Percentiles rank a stretch among this genome's conserved stretches.
phyloP scores from a whole-genome alignment of 2,797 vertebrate genomes.

The Cuniculus paca region DNA sequence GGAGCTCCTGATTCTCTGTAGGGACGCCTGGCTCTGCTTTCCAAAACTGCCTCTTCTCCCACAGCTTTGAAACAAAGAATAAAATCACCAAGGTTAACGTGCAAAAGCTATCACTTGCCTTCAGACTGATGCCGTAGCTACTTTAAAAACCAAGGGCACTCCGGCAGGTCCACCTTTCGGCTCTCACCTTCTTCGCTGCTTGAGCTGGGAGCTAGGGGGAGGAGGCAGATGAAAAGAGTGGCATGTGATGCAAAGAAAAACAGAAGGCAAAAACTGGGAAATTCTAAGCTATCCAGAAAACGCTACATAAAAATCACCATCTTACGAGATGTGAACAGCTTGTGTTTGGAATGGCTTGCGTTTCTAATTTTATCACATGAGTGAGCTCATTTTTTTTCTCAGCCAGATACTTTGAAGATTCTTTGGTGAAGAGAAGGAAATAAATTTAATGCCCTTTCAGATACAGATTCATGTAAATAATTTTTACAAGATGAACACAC shows the following conservation, averaged over 20 bases:
- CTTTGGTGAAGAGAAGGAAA: constrained; percentile 72
- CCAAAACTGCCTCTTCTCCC: constrained; percentile 21
- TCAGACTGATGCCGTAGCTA: background rate
- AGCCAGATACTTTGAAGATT: constrained; percentile 73
- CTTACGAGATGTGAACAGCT: constrained; percentile 72
- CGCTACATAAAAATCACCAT: constrained; percentile 64
- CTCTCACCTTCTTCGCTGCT: background rate
- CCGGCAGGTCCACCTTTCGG: background rate
- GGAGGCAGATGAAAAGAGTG: background rate
- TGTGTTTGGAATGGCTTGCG: constrained; percentile 72
- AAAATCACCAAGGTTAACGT: background rate
- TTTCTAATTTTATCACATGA: constrained; percentile 79
- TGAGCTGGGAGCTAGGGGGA: background rate
- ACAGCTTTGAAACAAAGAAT: constrained; percentile 32
- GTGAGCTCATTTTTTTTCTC: constrained; percentile 20
- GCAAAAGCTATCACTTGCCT: background rate
- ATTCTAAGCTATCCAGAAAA: constrained; percentile 72
- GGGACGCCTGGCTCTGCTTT: constrained; percentile 47
- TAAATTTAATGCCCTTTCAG: constrained; percentile 62
- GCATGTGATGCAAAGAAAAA: constrained; percentile 21
- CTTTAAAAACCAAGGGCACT: background rate
- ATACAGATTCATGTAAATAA: constrained; percentile 62
- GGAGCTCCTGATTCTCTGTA: background rate
- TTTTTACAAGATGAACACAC: constrained; percentile 21
- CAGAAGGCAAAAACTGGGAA: background rate